phyloP scores from a whole-genome alignment of 2,888 invertebrate species.

The Phortica magna region DNA sequence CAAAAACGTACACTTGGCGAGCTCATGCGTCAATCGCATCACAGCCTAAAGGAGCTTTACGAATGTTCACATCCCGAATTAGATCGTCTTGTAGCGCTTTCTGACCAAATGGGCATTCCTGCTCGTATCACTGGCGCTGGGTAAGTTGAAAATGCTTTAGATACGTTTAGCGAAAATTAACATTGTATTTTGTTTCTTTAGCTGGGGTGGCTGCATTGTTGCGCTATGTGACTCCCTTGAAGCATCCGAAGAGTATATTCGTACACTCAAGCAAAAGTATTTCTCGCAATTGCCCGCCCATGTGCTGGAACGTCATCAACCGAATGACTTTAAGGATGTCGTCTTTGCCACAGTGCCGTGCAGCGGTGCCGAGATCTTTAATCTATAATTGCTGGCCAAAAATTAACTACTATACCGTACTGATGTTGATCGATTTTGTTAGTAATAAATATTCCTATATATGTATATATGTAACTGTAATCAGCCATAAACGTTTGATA shows the following conservation, averaged over 20 bases:
- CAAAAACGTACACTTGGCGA: slow-evolving; percentile 82
- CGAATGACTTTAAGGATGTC: slow-evolving; percentile 79
- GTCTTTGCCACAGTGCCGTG: slow-evolving; percentile 84
- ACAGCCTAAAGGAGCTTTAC: slow-evolving; percentile 89
- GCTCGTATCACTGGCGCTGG: slow-evolving; percentile 98
- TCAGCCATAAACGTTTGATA: no score
- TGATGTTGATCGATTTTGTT: no score
- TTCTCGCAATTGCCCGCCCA: slow-evolving; percentile 80
- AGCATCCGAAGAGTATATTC: slow-evolving; percentile 84
- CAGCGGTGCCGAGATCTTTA: slow-evolving; percentile 73
- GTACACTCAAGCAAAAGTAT: slow-evolving; percentile 84
- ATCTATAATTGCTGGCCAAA: not conserved
- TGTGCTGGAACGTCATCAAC: slow-evolving; percentile 77
- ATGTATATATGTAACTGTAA: no score
- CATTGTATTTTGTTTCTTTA: slow-evolving; percentile 69
- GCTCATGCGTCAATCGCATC: slow-evolving; percentile 93
- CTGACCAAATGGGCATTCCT: slow-evolving; percentile 84
- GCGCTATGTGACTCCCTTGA: slow-evolving; percentile 81
- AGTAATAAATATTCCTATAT: no score
- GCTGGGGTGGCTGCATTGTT: slow-evolving; percentile 98
- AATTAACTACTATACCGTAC: not conserved
- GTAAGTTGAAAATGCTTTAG: slow-evolving; percentile 72
- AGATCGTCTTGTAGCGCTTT: slow-evolving; percentile 88
- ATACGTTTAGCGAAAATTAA: not conserved
- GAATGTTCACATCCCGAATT: slow-evolving; percentile 95